Evolutionary conservation across 2,113 vertebrate genomes (phyloP).

Genomic region (Petromus typicus): DNA sequence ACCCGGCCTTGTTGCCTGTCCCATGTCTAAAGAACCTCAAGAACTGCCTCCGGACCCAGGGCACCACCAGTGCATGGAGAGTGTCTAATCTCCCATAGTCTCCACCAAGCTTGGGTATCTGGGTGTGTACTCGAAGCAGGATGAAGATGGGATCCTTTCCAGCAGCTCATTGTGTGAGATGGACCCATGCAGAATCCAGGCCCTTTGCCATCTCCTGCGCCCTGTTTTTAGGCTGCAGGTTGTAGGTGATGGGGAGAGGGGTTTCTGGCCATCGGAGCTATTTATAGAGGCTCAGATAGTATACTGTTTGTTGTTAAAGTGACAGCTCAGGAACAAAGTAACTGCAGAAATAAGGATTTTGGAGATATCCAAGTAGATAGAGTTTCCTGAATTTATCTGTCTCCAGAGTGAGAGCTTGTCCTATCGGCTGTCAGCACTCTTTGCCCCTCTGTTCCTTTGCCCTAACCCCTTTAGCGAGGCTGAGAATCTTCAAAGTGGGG

Average conservation of each 20-base stretch:
- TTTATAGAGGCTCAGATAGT: background rate
- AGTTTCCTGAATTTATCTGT: conserved; percentile 5
- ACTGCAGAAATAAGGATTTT: conserved; percentile 6
- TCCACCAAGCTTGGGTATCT: conserved; percentile 78
- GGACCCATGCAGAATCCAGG: background rate
- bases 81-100: conserved; percentile 89
- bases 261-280: background rate
- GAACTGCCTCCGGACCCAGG: conserved; percentile 85
- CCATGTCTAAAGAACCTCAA: conserved; percentile 91
- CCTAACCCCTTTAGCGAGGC: background rate
- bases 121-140: background rate
- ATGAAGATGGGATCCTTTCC: background rate
- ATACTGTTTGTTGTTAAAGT: conserved; percentile 1
- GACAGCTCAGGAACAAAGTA: conserved; percentile 29
- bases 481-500: background rate
- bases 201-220: background rate
- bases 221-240: background rate
- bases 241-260: background rate
- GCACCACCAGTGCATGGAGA: conserved; percentile 90
- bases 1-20: conserved; percentile 91
- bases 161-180: background rate
- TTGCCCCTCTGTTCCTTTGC: background rate
- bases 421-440: background rate
- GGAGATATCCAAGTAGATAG: conserved; percentile 5
- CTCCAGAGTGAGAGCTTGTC: background rate